Percentiles rank a stretch among this genome's conserved stretches.
phyloP scores from a whole-genome alignment of 2,888 invertebrate genomes.

The Erpobdella octoculata region DNA sequence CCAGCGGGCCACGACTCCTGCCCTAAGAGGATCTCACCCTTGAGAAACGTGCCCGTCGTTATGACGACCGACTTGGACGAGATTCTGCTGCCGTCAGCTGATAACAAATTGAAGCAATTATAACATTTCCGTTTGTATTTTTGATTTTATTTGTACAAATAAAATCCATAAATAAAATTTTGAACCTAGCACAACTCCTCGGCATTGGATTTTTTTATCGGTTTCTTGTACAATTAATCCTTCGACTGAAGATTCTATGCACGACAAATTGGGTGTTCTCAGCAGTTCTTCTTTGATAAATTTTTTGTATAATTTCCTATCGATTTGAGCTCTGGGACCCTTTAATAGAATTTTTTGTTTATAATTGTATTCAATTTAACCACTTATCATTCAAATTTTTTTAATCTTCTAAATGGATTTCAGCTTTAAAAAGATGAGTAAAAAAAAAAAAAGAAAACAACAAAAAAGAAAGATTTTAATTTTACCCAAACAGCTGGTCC shows the following conservation, averaged over 20 bases:
- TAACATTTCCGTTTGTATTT: too few species aligned
- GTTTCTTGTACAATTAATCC: conserved; percentile 61
- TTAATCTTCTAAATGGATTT: too few species aligned
- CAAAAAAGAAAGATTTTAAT: conserved; percentile 8
- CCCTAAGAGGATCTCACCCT: conserved; percentile 76
- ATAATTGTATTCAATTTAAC: too few species aligned
- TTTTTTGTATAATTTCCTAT: conserved; percentile 68
- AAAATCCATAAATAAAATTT: neutral
- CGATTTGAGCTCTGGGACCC: conserved; percentile 79
- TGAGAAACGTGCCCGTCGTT: conserved; percentile 80
- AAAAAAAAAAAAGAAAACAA: too few species aligned
- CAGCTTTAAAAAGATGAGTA: too few species aligned
- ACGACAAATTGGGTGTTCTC: conserved; percentile 61
- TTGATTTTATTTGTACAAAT: too few species aligned
- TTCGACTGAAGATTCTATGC: conserved; percentile 68
- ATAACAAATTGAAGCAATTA: too few species aligned
- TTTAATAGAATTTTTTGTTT: too few species aligned
- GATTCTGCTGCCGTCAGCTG: conserved; percentile 44
- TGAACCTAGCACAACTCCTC: conserved; percentile 35
- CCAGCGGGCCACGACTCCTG: conserved; percentile 69
- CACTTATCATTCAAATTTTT: too few species aligned
- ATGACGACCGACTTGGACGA: conserved; percentile 64
- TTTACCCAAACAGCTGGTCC: conserved; percentile 76
- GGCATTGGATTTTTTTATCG: conserved; percentile 31
- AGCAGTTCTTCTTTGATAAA: conserved; percentile 68